phyloP scores from a whole-genome alignment of 2,888 invertebrate genomes.

The Hyposoter didymator region DNA sequence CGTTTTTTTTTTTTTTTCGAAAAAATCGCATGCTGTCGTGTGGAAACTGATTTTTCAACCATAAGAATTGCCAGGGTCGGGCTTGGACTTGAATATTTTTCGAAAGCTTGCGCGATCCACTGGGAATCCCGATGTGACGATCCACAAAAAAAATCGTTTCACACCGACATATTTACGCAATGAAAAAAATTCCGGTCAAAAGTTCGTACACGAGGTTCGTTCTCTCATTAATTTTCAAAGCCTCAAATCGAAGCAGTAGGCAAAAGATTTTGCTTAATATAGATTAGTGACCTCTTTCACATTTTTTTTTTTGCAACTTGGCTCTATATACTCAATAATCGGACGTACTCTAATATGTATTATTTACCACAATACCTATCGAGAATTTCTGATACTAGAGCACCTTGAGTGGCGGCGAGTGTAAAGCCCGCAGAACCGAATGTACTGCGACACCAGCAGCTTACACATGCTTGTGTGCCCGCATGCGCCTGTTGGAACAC shows the following conservation, averaged over 20 bases:
- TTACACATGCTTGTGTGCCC: not conserved
- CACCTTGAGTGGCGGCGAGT: constrained; percentile 64
- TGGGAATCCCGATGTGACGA: too few species aligned
- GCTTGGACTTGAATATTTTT: too few species aligned
- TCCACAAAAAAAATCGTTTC: too few species aligned
- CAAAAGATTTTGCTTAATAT: constrained; percentile 21
- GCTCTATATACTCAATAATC: not conserved
- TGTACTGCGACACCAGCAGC: constrained; percentile 40
- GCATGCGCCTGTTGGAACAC: too few species aligned
- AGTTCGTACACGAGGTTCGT: not conserved
- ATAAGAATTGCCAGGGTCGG: too few species aligned
- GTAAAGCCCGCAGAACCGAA: constrained; percentile 49
- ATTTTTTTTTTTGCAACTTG: constrained; percentile 11
- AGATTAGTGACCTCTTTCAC: constrained; percentile 38
- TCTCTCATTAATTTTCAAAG: not conserved
- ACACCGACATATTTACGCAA: too few species aligned
- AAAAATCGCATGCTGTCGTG: too few species aligned
- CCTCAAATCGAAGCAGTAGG: not conserved
- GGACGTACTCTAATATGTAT: constrained; percentile 17
- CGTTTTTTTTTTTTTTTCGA: too few species aligned
- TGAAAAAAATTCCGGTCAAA: not conserved
- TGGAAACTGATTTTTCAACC: too few species aligned
- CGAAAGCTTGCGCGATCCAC: too few species aligned
- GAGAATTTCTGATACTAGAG: constrained; percentile 63
- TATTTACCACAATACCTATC: constrained; percentile 48